Conservation (phyloP, 1,140 invertebrate genomes). For the Lepidurus couesii region DNA sequence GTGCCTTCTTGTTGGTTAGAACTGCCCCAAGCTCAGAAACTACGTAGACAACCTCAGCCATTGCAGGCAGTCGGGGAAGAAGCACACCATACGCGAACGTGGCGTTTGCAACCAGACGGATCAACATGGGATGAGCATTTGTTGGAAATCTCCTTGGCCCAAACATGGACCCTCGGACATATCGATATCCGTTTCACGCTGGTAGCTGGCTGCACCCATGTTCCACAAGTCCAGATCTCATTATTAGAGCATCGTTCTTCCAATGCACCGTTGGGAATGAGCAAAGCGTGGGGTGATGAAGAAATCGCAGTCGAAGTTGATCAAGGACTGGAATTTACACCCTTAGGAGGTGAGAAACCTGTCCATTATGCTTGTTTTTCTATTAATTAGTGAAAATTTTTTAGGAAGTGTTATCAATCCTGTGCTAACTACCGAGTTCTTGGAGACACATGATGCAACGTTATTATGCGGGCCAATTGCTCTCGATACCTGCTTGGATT, state of each 20-base stretch:
- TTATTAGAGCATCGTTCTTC: background rate
- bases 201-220: constrained; percentile 59
- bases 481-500: constrained; percentile 69
- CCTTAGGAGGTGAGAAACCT: background rate
- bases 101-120: constrained; percentile 76
- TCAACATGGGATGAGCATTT: constrained; percentile 88
- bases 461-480: constrained; percentile 81
- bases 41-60: constrained; percentile 71
- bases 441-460: constrained; percentile 78
- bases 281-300: background rate
- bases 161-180: constrained; percentile 66
- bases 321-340: constrained; percentile 24
- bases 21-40: constrained; percentile 80
- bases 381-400: background rate
- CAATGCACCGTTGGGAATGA: background rate
- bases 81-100: constrained; percentile 67
- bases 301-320: background rate
- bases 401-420: constrained; percentile 53
- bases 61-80: constrained; percentile 62
- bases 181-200: constrained; percentile 80
- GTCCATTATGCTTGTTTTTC: background rate
- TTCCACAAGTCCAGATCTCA: constrained; percentile 61
- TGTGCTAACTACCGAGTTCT: constrained; percentile 69
- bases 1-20: constrained; percentile 62
- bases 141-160: constrained; percentile 76